phyloP scores from a whole-genome alignment of 2,797 vertebrate species.

The Harpagifer antarcticus region DNA sequence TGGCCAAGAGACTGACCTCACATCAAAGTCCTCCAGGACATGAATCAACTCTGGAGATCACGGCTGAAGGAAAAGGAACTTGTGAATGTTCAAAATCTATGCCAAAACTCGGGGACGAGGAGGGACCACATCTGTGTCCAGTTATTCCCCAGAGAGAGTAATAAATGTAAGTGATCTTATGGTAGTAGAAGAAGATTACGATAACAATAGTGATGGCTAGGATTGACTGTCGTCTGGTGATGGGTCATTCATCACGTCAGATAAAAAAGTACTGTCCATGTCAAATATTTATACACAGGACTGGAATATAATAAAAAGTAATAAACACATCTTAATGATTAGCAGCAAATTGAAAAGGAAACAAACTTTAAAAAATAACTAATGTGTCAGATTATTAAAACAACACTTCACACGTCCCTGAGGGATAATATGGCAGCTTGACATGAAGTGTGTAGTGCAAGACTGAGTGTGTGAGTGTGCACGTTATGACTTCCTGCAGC shows the following conservation, averaged over 20 bases:
- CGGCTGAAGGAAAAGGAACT: conserved; percentile 50
- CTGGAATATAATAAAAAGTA: neutral
- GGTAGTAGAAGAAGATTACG: conserved; percentile 33
- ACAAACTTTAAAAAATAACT: conserved; percentile 48
- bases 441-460: conserved; percentile 34
- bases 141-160: conserved; percentile 48
- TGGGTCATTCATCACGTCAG: conserved; percentile 34
- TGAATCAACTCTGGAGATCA: conserved; percentile 66
- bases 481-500: conserved; percentile 73
- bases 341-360: conserved; percentile 35
- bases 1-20: conserved; percentile 71
- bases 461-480: conserved; percentile 10
- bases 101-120: conserved; percentile 42
- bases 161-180: conserved; percentile 37
- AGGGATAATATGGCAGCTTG: conserved; percentile 47
- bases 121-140: conserved; percentile 59
- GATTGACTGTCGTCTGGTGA: conserved; percentile 22
- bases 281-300: conserved; percentile 8
- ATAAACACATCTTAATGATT: conserved; percentile 30
- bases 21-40: conserved; percentile 75
- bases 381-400: conserved; percentile 55
- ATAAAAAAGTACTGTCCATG: conserved; percentile 17
- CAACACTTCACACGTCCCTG: conserved; percentile 44
- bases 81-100: conserved; percentile 53
- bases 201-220: conserved; percentile 20